These are phyloP conservation scores for Piezodorus guildinii DNA, from an alignment of 1,140 invertebrate genomes.

Conservation along the genomic window DNA sequence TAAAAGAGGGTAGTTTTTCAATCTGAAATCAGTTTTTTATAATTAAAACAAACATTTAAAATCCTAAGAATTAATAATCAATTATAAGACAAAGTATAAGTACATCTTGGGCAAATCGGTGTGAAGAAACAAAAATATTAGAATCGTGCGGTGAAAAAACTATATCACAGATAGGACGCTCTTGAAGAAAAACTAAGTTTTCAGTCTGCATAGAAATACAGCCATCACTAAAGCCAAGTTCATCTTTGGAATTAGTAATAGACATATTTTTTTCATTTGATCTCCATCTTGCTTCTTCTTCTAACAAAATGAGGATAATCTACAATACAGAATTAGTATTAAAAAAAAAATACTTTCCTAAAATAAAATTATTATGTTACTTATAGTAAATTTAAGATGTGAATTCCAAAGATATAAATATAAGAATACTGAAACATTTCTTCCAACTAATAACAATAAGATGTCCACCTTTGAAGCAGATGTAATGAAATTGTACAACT, in stretches of 20 bases:
- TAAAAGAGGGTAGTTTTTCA: neutral
- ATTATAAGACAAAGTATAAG: neutral
- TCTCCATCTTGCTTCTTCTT: slow-evolving; percentile 15
- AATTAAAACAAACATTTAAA: neutral
- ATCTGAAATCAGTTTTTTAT: neutral
- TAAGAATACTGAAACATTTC: slow-evolving; percentile 30
- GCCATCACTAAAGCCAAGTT: slow-evolving; percentile 18
- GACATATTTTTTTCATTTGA: slow-evolving; percentile 3
- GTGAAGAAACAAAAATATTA: neutral
- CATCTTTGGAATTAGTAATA: neutral
- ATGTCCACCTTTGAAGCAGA: slow-evolving; percentile 35
- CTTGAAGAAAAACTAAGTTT: slow-evolving; percentile 17
- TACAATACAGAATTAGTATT: neutral
- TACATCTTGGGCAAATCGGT: neutral
- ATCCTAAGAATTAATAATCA: too few species aligned
- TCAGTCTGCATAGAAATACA: slow-evolving; percentile 14
- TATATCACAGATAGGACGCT: slow-evolving; percentile 7
- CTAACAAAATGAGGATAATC: slow-evolving; percentile 14
- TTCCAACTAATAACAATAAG: too few species aligned
- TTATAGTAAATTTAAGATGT: neutral
- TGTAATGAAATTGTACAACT: slow-evolving; percentile 36
- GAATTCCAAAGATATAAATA: slow-evolving; percentile 30
- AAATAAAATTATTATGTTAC: neutral
- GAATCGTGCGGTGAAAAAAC: slow-evolving; percentile 14
- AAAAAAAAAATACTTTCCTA: neutral